phyloP scores from a whole-genome alignment of 2,797 vertebrate genomes.

The Crocodylus rhombifer region DNA sequence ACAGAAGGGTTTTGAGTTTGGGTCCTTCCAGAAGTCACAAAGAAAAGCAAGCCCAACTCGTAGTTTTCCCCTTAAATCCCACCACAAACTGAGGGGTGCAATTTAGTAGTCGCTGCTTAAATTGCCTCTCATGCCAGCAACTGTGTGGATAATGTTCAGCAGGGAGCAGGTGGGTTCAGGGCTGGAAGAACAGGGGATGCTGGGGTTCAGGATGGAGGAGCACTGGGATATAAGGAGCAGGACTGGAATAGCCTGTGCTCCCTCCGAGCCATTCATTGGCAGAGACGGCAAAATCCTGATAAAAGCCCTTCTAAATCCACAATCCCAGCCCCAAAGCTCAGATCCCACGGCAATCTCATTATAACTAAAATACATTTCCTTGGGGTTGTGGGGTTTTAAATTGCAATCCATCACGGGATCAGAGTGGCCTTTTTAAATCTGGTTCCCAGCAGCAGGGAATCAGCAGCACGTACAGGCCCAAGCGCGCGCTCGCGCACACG shows the following conservation, averaged over 20 bases:
- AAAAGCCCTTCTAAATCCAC: not conserved
- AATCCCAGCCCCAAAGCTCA: not conserved
- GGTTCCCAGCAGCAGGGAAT: not conserved
- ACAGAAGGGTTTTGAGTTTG: not conserved
- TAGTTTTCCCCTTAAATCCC: not conserved
- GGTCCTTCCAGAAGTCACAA: not conserved
- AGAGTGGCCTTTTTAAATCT: not conserved
- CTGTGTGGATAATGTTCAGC: not conserved
- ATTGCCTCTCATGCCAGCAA: not conserved
- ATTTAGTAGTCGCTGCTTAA: not conserved
- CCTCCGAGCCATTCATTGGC: not conserved
- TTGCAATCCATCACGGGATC: not conserved
- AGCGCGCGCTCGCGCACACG: accelerated
- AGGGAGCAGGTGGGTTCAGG: not conserved
- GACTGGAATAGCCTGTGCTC: not conserved
- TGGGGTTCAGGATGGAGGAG: not conserved
- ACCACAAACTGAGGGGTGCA: too few relatives aligned
- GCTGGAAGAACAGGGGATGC: not conserved
- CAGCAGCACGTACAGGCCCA: not conserved
- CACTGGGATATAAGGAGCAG: not conserved
- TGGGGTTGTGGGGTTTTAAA: accelerated
- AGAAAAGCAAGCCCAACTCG: not conserved
- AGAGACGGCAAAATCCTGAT: accelerated
- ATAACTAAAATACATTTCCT: not conserved
- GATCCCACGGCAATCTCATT: accelerated